Evolutionary conservation across 2,797 vertebrate species (phyloP).

Genomic region (Macropus fuliginosus): DNA sequence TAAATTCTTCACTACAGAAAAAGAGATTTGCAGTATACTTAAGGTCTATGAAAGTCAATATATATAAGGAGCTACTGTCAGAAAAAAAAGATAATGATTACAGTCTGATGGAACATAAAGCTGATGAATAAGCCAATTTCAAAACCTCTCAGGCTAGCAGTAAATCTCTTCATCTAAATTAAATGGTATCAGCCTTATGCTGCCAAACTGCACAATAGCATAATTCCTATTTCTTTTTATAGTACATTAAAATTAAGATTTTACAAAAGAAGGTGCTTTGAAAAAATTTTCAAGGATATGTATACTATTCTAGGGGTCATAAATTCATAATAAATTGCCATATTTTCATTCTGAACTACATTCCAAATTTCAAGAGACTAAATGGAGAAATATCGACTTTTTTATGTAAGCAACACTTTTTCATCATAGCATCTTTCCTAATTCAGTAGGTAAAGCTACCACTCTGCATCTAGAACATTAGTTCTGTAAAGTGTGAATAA

Average conservation of each 20-base stretch:
- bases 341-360: conserved; percentile 7
- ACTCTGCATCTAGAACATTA: not conserved
- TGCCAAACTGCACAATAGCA: conserved; percentile 16
- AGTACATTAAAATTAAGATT: conserved; percentile 41
- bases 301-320: not conserved
- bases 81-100: conserved; percentile 18
- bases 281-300: conserved; percentile 12
- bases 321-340: conserved; percentile 25
- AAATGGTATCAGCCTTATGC: conserved; percentile 18
- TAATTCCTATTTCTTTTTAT: conserved; percentile 40
- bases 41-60: conserved; percentile 35
- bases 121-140: conserved; percentile 64
- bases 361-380: conserved; percentile 20
- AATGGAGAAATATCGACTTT: not conserved
- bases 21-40: conserved; percentile 7
- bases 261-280: not conserved
- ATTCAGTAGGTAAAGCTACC: not conserved
- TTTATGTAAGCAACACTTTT: not conserved
- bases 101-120: conserved; percentile 65
- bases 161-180: conserved; percentile 44
- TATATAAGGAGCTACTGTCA: not conserved
- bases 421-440: not conserved
- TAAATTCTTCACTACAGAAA: not conserved
- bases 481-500: not conserved
- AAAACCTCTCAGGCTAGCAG: conserved; percentile 42